Percentiles rank a stretch among this genome's conserved stretches.
Conservation (phyloP, 30 jellyfish, hydroid and myxozoan genomes). For the Clytia hemisphaerica region DNA sequence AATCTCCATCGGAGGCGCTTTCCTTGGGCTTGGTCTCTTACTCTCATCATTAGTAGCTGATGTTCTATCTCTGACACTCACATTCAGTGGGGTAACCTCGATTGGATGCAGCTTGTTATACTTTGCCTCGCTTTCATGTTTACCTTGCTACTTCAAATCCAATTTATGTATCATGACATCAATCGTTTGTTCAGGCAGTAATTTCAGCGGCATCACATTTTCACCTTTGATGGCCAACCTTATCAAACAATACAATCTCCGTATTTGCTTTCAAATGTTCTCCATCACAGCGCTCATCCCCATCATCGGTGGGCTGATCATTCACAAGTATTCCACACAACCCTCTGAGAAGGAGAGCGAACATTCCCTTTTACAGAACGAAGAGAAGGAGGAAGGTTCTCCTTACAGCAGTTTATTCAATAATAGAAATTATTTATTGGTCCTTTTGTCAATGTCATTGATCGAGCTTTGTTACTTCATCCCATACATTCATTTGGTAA, state of each 20-base stretch:
- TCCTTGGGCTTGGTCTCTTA: slow-evolving; percentile 22
- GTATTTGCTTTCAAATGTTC: slow-evolving; percentile 14
- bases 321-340: too few species aligned
- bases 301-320: slow-evolving; percentile 16
- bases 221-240: slow-evolving; percentile 21
- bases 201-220: slow-evolving; percentile 24
- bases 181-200: slow-evolving; percentile 38
- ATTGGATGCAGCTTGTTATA: slow-evolving; percentile 18
- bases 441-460: slow-evolving; percentile 13
- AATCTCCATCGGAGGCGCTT: slow-evolving; percentile 18
- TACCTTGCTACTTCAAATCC: slow-evolving; percentile 24
- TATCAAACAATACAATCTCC: slow-evolving; percentile 22
- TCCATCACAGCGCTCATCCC: slow-evolving; percentile 9
- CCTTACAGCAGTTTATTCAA: too few species aligned
- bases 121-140: slow-evolving; percentile 19
- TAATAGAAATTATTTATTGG: too few species aligned
- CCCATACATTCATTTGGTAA: slow-evolving; percentile 46
- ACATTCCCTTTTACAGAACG: too few species aligned
- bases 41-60: slow-evolving; percentile 19
- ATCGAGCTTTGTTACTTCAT: slow-evolving; percentile 21
- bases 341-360: too few species aligned
- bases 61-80: not conserved
- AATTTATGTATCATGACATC: slow-evolving; percentile 22
- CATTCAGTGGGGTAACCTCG: slow-evolving; percentile 17
- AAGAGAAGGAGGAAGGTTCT: too few species aligned